Base-by-base conservation (phyloP, 37 sponge, comb jelly and placozoan genomes). In the Haliclona indistincta region DNA sequence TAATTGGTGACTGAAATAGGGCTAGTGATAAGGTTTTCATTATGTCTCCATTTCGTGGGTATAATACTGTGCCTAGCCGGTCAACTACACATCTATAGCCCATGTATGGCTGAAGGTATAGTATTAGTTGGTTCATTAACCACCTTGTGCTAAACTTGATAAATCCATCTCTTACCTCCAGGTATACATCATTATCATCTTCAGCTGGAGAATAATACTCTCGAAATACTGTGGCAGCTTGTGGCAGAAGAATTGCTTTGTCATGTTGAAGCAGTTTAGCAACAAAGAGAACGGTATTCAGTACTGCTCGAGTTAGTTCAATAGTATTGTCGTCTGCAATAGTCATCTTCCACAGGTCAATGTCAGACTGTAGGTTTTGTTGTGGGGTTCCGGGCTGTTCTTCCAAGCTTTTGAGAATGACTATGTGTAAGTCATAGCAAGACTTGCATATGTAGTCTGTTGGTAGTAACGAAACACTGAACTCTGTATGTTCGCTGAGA, bases 211-310 rank as follows among this genome's bases (percentile, higher is more conserved):
- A 10, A 15, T 69, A 69, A 42, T 43, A 28, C 3, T 38, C 4
- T 26, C 37, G n/a, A 45, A 69, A 69, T 40, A 69, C 28, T 45
- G 37, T 4, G 38, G 32, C 19, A 37, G 23, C 70, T 45, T 22
- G 25, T 69, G 70, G 70, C 3, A 69, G 45, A 3, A 69, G 49
- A 5, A 69, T 45, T 22, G 70, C 70, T 11, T 42, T 69, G 4
- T 30, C 7, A 42, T 45, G 20, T n/a, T 42, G 70, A 5, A 69
- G 30, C n/a, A 42, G 49, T 3, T 43, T 69, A 4, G 49, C 70
- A 69, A 69, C 70, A 37, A 26, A 37, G 13, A 69, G 3, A 13
- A 69, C 70, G 13, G 70, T 17, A 45, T 65, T 4, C 4, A 65
- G 36, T 33, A 65, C 8, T 36, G 67, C 67, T 65, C 30, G 23